Conservation (phyloP, 2,797 vertebrate species). For the Enteromius radiatus region DNA sequence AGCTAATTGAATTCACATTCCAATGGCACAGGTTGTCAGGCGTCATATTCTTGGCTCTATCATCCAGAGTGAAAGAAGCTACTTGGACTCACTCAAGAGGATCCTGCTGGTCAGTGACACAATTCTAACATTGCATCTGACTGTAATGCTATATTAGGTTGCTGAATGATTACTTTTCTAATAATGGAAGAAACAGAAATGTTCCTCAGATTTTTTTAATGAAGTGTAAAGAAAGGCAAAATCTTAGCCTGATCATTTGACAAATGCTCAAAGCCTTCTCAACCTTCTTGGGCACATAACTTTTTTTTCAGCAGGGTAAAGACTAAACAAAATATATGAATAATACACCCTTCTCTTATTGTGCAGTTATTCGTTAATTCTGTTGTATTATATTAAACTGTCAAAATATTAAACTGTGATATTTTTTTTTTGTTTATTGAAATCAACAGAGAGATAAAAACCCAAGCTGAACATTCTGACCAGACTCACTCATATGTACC, state of each 20-base stretch:
- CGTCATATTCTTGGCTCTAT: conserved; percentile 85
- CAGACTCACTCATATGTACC: not conserved
- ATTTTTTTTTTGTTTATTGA: not conserved
- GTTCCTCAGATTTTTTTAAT: not conserved
- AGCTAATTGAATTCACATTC: not conserved
- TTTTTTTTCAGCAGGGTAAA: not conserved
- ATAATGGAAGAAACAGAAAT: not conserved
- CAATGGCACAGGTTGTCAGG: conserved; percentile 73
- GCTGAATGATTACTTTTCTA: not conserved
- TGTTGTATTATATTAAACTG: not conserved
- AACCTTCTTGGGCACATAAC: not conserved
- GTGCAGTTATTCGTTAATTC: not conserved
- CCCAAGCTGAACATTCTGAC: not conserved
- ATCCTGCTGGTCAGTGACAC: conserved; percentile 78
- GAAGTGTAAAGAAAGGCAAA: not conserved
- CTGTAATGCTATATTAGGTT: not conserved
- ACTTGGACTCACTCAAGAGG: conserved; percentile 83
- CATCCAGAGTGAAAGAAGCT: conserved; percentile 84
- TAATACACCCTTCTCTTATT: not conserved
- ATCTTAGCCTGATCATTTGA: not conserved
- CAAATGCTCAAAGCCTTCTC: not conserved
- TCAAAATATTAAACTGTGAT: not conserved
- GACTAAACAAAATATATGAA: not conserved
- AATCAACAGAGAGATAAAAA: not conserved
- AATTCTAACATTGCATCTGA: not conserved